phyloP scores from a whole-genome alignment of 2,113 vertebrate species.

The Piprites chloris region DNA sequence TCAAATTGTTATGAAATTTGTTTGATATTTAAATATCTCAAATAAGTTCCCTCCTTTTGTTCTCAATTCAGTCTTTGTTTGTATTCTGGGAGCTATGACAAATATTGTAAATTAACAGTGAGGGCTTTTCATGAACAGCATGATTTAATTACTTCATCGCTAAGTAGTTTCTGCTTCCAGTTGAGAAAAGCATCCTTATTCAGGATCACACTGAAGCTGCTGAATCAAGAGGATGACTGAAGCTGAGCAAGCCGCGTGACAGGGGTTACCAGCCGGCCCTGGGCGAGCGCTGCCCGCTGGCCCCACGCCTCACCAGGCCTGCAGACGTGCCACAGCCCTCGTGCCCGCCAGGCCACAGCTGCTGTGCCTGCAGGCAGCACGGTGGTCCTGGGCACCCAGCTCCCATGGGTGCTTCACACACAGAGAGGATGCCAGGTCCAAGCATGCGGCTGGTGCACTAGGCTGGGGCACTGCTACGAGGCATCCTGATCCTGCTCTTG shows the following conservation, averaged over 20 bases:
- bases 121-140: neutral
- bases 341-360: rapidly evolving
- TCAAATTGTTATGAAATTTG: neutral
- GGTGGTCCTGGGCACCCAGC: rapidly evolving
- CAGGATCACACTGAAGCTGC: neutral
- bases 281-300: neutral
- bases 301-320: rapidly evolving
- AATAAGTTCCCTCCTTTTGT: neutral
- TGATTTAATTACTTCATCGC: neutral
- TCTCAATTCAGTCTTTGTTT: constrained; percentile 8
- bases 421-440: neutral
- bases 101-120: neutral
- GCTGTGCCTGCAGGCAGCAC: neutral
- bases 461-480: neutral
- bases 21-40: neutral
- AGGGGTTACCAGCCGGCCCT: neutral
- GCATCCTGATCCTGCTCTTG: neutral
- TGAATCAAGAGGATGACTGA: neutral
- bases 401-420: rapidly evolving
- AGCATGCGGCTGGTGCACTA: rapidly evolving
- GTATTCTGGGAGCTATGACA: neutral
- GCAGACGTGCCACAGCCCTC: neutral
- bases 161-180: neutral
- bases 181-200: constrained; percentile 11
- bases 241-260: rapidly evolving